Conservation (phyloP, 2,888 invertebrate genomes). For the Sisyra terminalis region DNA sequence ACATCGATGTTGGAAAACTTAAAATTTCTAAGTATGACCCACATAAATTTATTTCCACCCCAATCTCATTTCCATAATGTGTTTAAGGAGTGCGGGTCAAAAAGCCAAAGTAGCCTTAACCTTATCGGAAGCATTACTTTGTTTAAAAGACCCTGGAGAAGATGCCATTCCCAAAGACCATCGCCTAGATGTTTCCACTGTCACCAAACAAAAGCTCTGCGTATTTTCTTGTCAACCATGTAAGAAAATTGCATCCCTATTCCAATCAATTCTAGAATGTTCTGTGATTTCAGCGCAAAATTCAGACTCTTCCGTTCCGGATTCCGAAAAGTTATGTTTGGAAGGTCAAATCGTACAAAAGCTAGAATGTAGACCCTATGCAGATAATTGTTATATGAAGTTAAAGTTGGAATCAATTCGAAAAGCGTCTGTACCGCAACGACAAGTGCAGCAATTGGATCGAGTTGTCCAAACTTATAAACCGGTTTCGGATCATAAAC, state of each 20-base stretch:
- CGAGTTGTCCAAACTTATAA: slow-evolving; percentile 81
- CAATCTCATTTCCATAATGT: neutral
- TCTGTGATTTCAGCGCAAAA: slow-evolving; percentile 32
- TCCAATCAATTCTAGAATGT: neutral
- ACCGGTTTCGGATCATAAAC: slow-evolving; percentile 82
- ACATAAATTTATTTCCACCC: neutral
- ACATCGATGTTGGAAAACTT: slow-evolving; percentile 85
- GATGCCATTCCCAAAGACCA: slow-evolving; percentile 82
- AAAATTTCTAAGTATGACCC: slow-evolving; percentile 58
- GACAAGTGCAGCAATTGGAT: slow-evolving; percentile 75
- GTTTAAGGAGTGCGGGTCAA: slow-evolving; percentile 44
- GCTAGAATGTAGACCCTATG: slow-evolving; percentile 82
- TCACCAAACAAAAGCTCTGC: slow-evolving; percentile 79
- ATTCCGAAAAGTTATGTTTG: slow-evolving; percentile 70
- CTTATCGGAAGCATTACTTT: slow-evolving; percentile 63
- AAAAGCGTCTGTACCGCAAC: slow-evolving; percentile 70
- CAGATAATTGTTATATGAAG: slow-evolving; percentile 79
- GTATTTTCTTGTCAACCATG: slow-evolving; percentile 77
- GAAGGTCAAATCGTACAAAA: slow-evolving; percentile 94
- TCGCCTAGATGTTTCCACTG: slow-evolving; percentile 77
- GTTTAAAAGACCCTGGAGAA: slow-evolving; percentile 59
- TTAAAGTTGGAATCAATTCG: slow-evolving; percentile 76
- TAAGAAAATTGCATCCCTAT: slow-evolving; percentile 25
- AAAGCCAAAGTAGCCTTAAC: slow-evolving; percentile 78
- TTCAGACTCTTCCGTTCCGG: slow-evolving; percentile 51